These are phyloP conservation scores for Parnassius mnemosyne DNA, from an alignment of 2,888 invertebrate genomes.

Conservation along the genomic window DNA sequence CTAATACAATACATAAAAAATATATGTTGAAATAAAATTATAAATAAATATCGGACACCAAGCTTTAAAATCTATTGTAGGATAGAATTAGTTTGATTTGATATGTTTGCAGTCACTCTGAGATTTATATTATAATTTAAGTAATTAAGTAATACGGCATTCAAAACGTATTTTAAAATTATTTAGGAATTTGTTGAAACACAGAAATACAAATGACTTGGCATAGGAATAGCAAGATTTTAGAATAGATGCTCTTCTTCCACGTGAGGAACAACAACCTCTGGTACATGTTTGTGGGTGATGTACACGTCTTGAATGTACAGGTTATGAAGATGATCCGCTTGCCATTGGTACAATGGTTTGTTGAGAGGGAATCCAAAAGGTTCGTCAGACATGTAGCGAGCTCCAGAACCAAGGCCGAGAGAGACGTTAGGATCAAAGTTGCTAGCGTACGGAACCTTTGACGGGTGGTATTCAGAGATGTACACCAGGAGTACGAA, in stretches of 20 bases:
- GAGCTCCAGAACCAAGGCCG: constrained; percentile 68
- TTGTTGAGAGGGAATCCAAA: constrained; percentile 81
- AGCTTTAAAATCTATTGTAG: background rate
- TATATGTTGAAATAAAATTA: background rate
- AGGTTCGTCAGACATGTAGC: constrained; percentile 69
- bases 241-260: constrained; percentile 33
- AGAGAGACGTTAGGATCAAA: constrained; percentile 75
- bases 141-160: too few species aligned
- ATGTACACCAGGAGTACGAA: constrained; percentile 82
- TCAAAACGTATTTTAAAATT: too few species aligned
- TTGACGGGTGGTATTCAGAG: constrained; percentile 70
- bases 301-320: constrained; percentile 74
- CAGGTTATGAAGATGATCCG: constrained; percentile 65
- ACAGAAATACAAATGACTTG: background rate
- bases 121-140: too few species aligned
- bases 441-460: constrained; percentile 54
- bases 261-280: constrained; percentile 48
- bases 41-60: background rate
- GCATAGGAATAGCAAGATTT: background rate
- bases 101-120: too few species aligned
- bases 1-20: constrained; percentile 18
- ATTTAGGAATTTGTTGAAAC: too few species aligned
- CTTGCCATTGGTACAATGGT: constrained; percentile 61
- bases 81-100: background rate
- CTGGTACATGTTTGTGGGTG: constrained; percentile 72